Base-by-base conservation (phyloP, 1,140 invertebrate species). In the Delia radicum region DNA sequence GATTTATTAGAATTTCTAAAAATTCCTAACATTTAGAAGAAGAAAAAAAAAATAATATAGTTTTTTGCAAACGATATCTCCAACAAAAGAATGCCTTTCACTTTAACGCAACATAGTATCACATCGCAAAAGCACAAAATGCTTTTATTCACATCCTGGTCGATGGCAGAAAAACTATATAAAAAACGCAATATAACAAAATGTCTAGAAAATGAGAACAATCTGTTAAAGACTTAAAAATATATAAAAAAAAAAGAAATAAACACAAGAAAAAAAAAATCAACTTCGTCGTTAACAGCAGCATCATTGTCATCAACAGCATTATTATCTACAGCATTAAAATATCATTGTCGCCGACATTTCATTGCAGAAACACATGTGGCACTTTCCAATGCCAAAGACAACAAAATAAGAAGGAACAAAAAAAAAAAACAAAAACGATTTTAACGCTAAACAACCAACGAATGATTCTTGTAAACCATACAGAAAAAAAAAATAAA, bases 181-280 rank as follows among this genome's bases (percentile, higher is more conserved):
- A 24, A 31, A 67, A 2, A 37, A 18, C n/a, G 31, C 29, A 69
- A 33, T 2, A 69, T 13, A 33, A 69, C 8, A 8, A 37, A 63
- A 69, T 69, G 65, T 69, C 65, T 69, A 69, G 29, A 69, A 69
- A 69, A 69, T 69, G 65, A 33, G 65, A 69, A 69, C 65, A 69
- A 69, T 69, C 65, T 69, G 65, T 69, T 69, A 69, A 69, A 69
- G 65, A 69, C 65, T 69, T 18, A 33, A 33, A n/a, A 8, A 33
- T 69, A 69, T 29, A 33, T 69, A 33, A 69, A 21, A 69, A 18
- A 27, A 67, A 29, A 21, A 69, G 29, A 27, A 67, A 29, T 15
- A 29, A 29, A 7, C 29, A 6, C 28, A 31, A 31, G 13, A 67
- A 67, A 0, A 33, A 18, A n/a, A 67, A 18, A 69, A 69, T n/a